Conservation (phyloP, 2,888 invertebrate species). For the Anagyrus pseudococci region DNA sequence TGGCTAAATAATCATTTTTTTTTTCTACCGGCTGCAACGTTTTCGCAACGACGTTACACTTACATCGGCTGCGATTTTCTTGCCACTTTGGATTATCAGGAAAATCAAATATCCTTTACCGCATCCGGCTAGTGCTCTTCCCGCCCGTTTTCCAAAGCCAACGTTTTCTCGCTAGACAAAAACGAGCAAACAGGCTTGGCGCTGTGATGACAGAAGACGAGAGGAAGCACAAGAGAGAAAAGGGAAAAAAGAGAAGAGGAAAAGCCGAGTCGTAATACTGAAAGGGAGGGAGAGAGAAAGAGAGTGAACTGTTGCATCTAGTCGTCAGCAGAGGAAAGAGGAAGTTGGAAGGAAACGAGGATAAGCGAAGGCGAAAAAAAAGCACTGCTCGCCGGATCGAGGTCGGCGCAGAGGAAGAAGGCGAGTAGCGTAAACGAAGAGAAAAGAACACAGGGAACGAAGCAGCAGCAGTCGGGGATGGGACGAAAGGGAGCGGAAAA, state of each 20-base stretch:
- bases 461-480: background rate
- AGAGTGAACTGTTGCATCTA: too few relatives aligned
- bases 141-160: background rate
- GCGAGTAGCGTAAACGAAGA: too few relatives aligned
- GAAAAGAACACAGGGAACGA: background rate
- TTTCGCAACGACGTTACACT: too few relatives aligned
- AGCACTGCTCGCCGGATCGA: background rate
- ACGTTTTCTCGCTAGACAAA: background rate
- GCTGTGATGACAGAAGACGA: background rate
- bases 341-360: too few relatives aligned
- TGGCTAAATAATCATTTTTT: too few relatives aligned
- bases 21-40: too few relatives aligned
- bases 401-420: background rate
- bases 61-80: too few relatives aligned
- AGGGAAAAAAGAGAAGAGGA: slow-evolving; percentile 27
- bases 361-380: background rate
- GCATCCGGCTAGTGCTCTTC: background rate
- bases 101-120: background rate
- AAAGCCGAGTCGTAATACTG: slow-evolving; percentile 7
- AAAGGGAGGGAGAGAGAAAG: background rate
- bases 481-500: slow-evolving; percentile 4
- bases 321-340: too few relatives aligned
- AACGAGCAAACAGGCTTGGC: background rate
- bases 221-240: background rate
- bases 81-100: background rate